These are phyloP conservation scores for Pionites leucogaster DNA, from an alignment of 2,113 vertebrate species.

Conservation along the genomic window DNA sequence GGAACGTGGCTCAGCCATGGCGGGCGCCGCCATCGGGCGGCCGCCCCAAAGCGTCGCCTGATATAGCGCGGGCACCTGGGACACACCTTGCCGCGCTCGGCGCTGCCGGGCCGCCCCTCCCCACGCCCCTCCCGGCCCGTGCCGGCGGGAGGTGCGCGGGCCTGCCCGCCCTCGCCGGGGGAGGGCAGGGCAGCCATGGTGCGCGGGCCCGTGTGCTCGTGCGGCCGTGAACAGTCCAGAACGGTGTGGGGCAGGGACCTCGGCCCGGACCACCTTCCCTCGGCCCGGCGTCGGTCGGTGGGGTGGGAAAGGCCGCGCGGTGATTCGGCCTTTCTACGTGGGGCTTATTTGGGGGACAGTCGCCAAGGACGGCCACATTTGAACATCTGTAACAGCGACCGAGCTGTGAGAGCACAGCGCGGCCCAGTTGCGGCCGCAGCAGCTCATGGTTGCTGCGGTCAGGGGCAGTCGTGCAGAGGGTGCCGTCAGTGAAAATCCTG, in stretches of 20 bases:
- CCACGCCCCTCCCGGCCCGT: not conserved
- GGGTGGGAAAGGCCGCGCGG: not conserved
- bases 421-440: rapidly evolving
- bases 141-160: not conserved
- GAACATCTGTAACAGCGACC: not conserved
- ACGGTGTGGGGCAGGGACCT: no score
- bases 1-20: conserved; percentile 66
- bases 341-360: not conserved
- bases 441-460: rapidly evolving
- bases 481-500: not conserved
- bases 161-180: not conserved
- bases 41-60: not conserved
- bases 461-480: not conserved
- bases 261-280: no score
- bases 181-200: not conserved
- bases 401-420: rapidly evolving
- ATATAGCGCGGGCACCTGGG: conserved; percentile 30
- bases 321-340: no score
- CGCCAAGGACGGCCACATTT: not conserved
- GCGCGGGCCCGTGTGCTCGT: not conserved
- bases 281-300: not conserved
- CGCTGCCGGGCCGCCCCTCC: no score
- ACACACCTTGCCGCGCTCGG: not conserved
- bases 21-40: not conserved
- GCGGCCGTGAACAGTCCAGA: no score